Conservation (phyloP, 2,797 vertebrate genomes). For the Kryptolebias ocellatus region DNA sequence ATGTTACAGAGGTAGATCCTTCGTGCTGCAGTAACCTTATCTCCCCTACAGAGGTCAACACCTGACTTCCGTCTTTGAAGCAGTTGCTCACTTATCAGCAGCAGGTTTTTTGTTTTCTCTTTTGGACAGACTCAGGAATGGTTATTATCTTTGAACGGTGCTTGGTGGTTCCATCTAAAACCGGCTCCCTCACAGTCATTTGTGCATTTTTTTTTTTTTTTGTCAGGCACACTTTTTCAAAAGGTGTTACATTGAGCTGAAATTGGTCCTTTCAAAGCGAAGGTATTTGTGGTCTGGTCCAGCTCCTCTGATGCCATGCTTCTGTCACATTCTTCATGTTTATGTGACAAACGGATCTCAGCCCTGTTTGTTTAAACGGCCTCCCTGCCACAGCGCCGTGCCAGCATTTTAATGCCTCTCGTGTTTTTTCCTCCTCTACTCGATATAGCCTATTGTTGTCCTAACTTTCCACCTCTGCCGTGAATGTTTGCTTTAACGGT, state of each 20-base stretch:
- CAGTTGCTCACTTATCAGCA: constrained; percentile 6
- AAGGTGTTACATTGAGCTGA: constrained; percentile 11
- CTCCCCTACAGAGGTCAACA: constrained; percentile 58
- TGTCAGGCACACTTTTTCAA: constrained; percentile 15
- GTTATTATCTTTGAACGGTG: constrained; percentile 35
- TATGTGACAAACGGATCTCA: constrained; percentile 56
- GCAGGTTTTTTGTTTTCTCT: constrained; percentile 9
- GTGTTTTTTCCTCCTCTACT: constrained; percentile 36
- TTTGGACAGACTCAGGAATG: constrained; percentile 24
- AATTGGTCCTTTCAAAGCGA: constrained; percentile 19
- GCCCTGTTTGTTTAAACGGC: constrained; percentile 41
- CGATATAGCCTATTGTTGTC: constrained; percentile 41
- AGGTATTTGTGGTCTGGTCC: constrained; percentile 24
- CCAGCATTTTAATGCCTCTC: constrained; percentile 23
- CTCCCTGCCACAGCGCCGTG: constrained; percentile 7
- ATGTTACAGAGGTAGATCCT: background rate
- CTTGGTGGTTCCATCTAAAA: constrained; percentile 21
- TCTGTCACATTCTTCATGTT: constrained; percentile 69
- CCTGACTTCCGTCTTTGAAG: constrained; percentile 21
- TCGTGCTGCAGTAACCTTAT: constrained; percentile 21
- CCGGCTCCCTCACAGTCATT: background rate
- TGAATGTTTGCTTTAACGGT: constrained; percentile 36
- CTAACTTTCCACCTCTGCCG: constrained; percentile 37
- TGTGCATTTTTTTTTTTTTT: constrained; percentile 10
- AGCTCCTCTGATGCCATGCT: constrained; percentile 35